Conservation (phyloP, 2,888 invertebrate genomes). For the Augiades crinisus region DNA sequence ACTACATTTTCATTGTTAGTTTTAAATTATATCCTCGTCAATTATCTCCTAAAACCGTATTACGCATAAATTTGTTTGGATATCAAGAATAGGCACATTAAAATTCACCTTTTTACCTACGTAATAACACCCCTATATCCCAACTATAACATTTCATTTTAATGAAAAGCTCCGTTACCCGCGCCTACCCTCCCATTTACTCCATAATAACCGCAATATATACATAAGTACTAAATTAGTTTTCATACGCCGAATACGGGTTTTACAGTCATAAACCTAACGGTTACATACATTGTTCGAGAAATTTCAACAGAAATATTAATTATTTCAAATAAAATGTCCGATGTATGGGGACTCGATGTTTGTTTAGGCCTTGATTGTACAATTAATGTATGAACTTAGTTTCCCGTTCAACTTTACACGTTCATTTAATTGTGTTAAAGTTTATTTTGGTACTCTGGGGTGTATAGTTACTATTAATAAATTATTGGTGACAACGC, state of each 20-base stretch:
- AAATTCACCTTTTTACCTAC: no score
- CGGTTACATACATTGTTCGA: slow-evolving; percentile 45
- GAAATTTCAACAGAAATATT: slow-evolving; percentile 54
- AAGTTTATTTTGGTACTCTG: slow-evolving; percentile 33
- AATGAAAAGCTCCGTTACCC: slow-evolving; percentile 5
- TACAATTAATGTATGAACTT: slow-evolving; percentile 49
- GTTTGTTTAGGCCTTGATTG: slow-evolving; percentile 66
- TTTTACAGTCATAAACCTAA: slow-evolving; percentile 33
- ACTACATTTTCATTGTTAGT: no score
- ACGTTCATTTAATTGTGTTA: slow-evolving; percentile 37
- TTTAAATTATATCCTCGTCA: no score
- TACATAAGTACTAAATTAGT: slow-evolving; percentile 41
- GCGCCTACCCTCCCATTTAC: background rate
- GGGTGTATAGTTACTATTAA: background rate
- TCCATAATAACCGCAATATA: slow-evolving; percentile 17
- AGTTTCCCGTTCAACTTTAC: slow-evolving; percentile 36
- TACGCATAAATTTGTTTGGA: no score
- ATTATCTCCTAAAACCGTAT: no score
- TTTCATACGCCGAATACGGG: slow-evolving; percentile 44
- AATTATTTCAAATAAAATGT: slow-evolving; percentile 57
- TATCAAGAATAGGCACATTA: no score
- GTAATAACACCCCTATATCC: background rate
- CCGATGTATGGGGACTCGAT: slow-evolving; percentile 37
- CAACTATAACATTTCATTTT: background rate
- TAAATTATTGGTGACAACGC: background rate